phyloP scores from a whole-genome alignment of 2,888 invertebrate species.

The Ferdinandea cuprea region DNA sequence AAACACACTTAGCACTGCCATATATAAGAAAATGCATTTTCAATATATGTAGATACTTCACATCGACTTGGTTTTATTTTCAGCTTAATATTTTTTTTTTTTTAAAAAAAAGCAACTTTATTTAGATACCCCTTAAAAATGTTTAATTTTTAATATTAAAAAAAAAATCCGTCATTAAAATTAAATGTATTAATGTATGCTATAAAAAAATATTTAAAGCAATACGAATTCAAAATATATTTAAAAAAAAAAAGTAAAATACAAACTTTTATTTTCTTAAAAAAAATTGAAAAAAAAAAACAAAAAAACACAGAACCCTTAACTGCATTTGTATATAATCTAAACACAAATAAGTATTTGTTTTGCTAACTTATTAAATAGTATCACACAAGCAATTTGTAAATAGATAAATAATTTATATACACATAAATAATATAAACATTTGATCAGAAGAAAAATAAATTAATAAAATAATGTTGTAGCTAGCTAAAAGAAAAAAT shows the following conservation, averaged over 20 bases:
- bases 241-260: constrained; percentile 18
- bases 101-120: not conserved
- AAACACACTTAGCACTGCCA: constrained; percentile 64
- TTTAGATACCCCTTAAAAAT: constrained; percentile 50
- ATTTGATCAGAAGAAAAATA: constrained; percentile 26
- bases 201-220: constrained; percentile 55
- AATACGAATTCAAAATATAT: constrained; percentile 55
- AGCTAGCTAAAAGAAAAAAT: constrained; percentile 60
- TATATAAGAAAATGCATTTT: constrained; percentile 24
- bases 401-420: constrained; percentile 36
- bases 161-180: constrained; percentile 58
- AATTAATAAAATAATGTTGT: constrained; percentile 53
- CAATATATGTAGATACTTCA: not conserved
- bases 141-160: constrained; percentile 11
- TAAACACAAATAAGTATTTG: constrained; percentile 1
- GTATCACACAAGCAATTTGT: constrained; percentile 37
- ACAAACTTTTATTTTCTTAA: constrained; percentile 47
- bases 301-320: not conserved
- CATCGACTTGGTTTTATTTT: no score
- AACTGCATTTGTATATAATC: no score
- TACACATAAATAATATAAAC: constrained; percentile 17
- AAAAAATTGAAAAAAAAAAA: constrained; percentile 34
- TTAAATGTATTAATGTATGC: constrained; percentile 27
- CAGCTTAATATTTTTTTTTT: constrained; percentile 1
- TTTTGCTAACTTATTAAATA: constrained; percentile 37